These are phyloP conservation scores for Piscicola geometra DNA, from an alignment of 2,888 invertebrate species.

Conservation along the genomic window DNA sequence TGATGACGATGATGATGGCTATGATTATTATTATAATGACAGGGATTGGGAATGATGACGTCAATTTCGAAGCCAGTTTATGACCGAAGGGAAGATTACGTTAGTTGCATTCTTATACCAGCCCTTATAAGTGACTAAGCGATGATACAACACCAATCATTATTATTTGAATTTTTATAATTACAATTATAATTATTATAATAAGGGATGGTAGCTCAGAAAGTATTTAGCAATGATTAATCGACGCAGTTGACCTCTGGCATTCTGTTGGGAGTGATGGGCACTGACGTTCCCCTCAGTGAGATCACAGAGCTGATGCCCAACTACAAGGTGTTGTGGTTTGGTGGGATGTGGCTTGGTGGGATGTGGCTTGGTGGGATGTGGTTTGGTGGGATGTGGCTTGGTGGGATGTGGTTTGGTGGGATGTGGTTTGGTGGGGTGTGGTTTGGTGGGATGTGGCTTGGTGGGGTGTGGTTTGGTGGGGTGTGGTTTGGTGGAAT, in stretches of 20 bases:
- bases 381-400: too few relatives aligned
- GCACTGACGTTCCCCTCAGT: slow-evolving; percentile 90
- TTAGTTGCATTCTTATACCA: slow-evolving; percentile 49
- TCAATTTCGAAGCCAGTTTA: slow-evolving; percentile 90
- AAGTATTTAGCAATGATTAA: too few relatives aligned
- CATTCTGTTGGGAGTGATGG: slow-evolving; percentile 89
- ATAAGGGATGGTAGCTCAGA: too few relatives aligned
- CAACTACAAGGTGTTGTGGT: slow-evolving; percentile 79
- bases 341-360: too few relatives aligned
- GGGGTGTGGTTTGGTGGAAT: too few relatives aligned
- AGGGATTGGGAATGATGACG: slow-evolving; percentile 68
- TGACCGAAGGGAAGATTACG: slow-evolving; percentile 81
- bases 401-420: too few relatives aligned
- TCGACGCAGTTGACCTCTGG: slow-evolving; percentile 73
- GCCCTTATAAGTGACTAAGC: background rate
- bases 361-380: too few relatives aligned
- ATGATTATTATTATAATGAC: slow-evolving; percentile 7
- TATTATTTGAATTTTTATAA: background rate
- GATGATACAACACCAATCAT: background rate
- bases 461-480: too few relatives aligned
- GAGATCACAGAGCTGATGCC: slow-evolving; percentile 91
- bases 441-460: too few relatives aligned
- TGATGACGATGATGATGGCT: background rate
- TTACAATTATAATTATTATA: background rate
- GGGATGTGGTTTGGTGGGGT: too few relatives aligned